Percentiles rank a stretch among this genome's conserved stretches.
Evolutionary conservation across 1,140 invertebrate species (phyloP).

Genomic region (Zaprionus gabonicus): DNA sequence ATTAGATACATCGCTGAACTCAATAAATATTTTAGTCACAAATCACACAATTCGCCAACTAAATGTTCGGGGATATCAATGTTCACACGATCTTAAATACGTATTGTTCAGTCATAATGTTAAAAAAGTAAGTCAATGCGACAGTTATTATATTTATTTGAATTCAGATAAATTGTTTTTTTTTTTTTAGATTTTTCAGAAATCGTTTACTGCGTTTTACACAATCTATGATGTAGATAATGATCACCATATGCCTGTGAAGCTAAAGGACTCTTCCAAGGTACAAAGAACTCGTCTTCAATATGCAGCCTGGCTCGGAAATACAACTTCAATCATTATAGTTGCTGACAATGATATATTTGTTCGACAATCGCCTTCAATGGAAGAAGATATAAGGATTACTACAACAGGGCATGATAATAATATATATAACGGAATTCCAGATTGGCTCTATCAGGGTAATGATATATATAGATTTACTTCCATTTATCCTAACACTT

Average conservation of each 20-base stretch:
- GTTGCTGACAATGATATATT: constrained; percentile 95
- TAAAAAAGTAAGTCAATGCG: constrained; percentile 89
- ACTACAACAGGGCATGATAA: constrained; percentile 91
- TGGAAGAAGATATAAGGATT: constrained; percentile 87
- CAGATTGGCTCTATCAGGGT: constrained; percentile 98
- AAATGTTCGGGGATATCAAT: constrained; percentile 93
- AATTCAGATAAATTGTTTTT: constrained; percentile 58
- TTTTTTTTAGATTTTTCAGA: constrained; percentile 89
- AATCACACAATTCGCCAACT: constrained; percentile 94
- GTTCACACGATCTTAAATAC: constrained; percentile 91
- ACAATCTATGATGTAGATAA: constrained; percentile 94
- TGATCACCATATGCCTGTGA: constrained; percentile 93
- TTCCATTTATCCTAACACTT: neutral
- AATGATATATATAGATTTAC: constrained; percentile 27
- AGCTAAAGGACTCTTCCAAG: constrained; percentile 88
- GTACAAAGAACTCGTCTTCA: constrained; percentile 90
- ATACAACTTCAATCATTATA: constrained; percentile 89
- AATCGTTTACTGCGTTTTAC: constrained; percentile 92
- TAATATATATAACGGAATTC: constrained; percentile 94
- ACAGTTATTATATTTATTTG: neutral
- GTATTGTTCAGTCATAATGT: constrained; percentile 94
- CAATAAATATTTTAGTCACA: constrained; percentile 90
- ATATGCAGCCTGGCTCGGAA: constrained; percentile 91
- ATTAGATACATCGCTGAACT: constrained; percentile 90
- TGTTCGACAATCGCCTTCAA: constrained; percentile 89